A percentile compares a stretch with the other conserved stretches of the same genome.
Evolutionary conservation across 2,888 invertebrate species (phyloP).

Genomic region (Sminthurides aquaticus): DNA sequence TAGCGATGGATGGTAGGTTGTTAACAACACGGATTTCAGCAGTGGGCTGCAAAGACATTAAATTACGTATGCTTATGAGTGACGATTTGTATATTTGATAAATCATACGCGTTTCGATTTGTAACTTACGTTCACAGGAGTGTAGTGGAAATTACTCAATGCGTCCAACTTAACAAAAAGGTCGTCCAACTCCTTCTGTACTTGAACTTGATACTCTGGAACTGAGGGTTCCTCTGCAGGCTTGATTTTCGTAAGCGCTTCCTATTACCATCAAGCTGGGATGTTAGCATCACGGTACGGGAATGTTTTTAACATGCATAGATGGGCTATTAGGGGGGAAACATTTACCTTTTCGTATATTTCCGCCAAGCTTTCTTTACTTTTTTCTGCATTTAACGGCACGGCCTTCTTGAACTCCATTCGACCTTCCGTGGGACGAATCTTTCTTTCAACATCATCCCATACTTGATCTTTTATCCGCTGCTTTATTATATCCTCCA

Average conservation of each 20-base stretch:
- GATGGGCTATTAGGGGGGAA: too few relatives aligned
- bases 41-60: conserved; percentile 52
- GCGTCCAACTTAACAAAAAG: conserved; percentile 84
- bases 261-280: background rate
- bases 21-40: conserved; percentile 84
- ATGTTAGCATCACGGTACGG: background rate
- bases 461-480: conserved; percentile 87
- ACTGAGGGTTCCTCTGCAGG: conserved; percentile 49
- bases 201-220: conserved; percentile 69
- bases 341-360: conserved; percentile 71
- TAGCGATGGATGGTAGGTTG: conserved; percentile 79
- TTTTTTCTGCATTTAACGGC: conserved; percentile 85
- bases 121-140: conserved; percentile 64
- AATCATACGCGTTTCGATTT: conserved; percentile 1
- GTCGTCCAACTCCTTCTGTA: conserved; percentile 63
- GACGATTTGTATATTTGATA: background rate
- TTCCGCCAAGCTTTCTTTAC: conserved; percentile 83
- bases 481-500: conserved; percentile 86
- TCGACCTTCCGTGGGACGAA: conserved; percentile 73
- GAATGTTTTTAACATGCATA: background rate
- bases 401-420: conserved; percentile 79
- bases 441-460: conserved; percentile 85
- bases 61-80: background rate
- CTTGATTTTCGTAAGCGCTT: background rate
- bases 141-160: conserved; percentile 86